Evolutionary conservation across 2,888 invertebrate species (phyloP), one percentile per base, ranked within the genome.

Genomic region (Nowickia ferox): DNA sequence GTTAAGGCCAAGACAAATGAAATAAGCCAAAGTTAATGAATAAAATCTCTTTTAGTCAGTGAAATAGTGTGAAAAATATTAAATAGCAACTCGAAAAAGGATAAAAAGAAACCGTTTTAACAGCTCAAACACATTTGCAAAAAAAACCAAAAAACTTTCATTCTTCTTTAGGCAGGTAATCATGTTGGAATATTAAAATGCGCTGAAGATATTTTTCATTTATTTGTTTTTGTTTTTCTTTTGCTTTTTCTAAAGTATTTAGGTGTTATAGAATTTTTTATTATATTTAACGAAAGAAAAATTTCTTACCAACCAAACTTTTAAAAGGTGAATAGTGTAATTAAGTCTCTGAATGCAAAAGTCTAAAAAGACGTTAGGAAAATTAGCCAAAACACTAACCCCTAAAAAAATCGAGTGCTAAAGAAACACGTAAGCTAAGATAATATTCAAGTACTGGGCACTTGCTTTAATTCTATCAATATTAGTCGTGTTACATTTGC

Each of bases 11-110:
- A 82, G 82, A 85, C 85, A 85, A 85, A 85, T 85, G 82, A 85
- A 85, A 85, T 85, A 85, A 85, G 82, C 85, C 85, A 85, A 78
- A 85, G 82, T 85, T 85, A 85, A 85, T 85, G 85, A 85, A 85
- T 83, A 85, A 85, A 83, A 85, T 78, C 85, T 85, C 82, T 57
- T 85, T 82, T 75, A 79, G 78, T 71, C 68, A 63, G 82, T 75
- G 78, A 83, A 85, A 83, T 83, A 79, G 85, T 85, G 85, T 85
- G 85, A 85, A 85, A 85, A 85, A 83, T 85, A 83, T 85, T 79
- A 85, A 81, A 82, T 59, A 85, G 63, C 55, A 68, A 17, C 77
- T 46, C 10, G 22, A 46, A 59, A 42, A 38, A 48, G 44, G 13
- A 51, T 42, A 55, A 63, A 59, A 57, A n/a, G 46, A 44, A 82